Evolutionary conservation across 2,113 vertebrate species (phyloP).

Genomic region (Seriola quinqueradiata): DNA sequence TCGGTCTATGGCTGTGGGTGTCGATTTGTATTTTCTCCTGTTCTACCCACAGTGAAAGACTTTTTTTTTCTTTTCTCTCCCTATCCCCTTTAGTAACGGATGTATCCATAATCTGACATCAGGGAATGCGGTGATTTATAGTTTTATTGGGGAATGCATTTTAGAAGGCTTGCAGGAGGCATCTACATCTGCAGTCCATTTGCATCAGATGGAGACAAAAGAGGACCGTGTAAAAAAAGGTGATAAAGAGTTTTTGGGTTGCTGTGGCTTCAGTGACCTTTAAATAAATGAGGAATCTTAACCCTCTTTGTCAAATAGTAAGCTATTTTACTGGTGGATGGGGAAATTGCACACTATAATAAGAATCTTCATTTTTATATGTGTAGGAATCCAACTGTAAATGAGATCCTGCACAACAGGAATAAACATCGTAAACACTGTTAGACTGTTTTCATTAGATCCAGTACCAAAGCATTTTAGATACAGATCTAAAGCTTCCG

Average conservation of each 20-base stretch:
- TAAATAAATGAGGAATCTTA: slow-evolving; percentile 40
- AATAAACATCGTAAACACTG: neutral
- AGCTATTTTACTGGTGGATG: slow-evolving; percentile 6
- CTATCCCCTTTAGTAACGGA: slow-evolving; percentile 66
- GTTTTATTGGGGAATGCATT: slow-evolving; percentile 70
- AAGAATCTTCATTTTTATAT: neutral
- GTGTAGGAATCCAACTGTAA: neutral
- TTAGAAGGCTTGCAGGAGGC: slow-evolving; percentile 70
- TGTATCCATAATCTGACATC: slow-evolving; percentile 75
- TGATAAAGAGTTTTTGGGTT: slow-evolving; percentile 41
- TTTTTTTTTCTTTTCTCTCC: slow-evolving; percentile 17
- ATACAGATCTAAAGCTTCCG: neutral
- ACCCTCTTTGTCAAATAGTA: neutral
- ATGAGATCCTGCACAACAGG: neutral
- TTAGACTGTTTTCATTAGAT: neutral
- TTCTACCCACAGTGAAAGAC: slow-evolving; percentile 29
- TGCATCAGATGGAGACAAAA: slow-evolving; percentile 62
- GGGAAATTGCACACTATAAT: neutral
- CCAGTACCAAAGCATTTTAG: neutral
- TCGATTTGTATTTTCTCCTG: slow-evolving; percentile 60
- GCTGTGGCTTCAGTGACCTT: slow-evolving; percentile 33
- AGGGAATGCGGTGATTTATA: slow-evolving; percentile 80
- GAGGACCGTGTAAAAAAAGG: slow-evolving; percentile 44
- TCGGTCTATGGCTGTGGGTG: slow-evolving; percentile 60
- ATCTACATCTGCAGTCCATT: slow-evolving; percentile 78